Percentiles rank a stretch among this genome's conserved stretches.
Conservation (phyloP, 2,888 invertebrate species). For the Morpho deidamia region DNA sequence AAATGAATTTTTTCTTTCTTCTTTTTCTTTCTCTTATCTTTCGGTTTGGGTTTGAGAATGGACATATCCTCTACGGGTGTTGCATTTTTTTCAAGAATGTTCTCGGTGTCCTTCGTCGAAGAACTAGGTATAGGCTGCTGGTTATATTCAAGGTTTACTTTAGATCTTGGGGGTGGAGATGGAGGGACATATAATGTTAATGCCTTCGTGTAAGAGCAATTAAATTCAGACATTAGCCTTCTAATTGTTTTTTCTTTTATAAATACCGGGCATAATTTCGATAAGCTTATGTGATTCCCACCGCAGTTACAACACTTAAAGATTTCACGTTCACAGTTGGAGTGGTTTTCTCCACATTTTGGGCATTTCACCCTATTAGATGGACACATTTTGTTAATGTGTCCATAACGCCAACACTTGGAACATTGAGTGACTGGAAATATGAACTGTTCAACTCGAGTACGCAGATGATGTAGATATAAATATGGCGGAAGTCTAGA, state of each 20-base stretch:
- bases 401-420: conserved; percentile 20
- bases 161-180: background rate
- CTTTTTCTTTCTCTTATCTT: background rate
- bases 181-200: background rate
- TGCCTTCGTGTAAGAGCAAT: conserved; percentile 3
- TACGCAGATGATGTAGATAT: background rate
- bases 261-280: conserved; percentile 1
- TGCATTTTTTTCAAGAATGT: background rate
- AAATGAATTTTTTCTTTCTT: background rate
- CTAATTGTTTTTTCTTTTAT: conserved; percentile 3
- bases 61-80: no score
- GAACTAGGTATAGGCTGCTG: background rate
- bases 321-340: background rate
- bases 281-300: background rate
- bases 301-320: conserved; percentile 2
- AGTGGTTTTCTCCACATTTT: background rate
- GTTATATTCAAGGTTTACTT: background rate
- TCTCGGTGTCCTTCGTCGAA: background rate
- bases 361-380: conserved; percentile 5
- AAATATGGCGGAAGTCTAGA: background rate
- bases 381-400: conserved; percentile 13
- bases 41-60: background rate
- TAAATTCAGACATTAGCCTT: conserved; percentile 4
- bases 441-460: background rate
- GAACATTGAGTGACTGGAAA: conserved; percentile 23